Evolutionary conservation across 2,888 invertebrate species (phyloP).

Genomic region (Megaustenia siamemsis): DNA sequence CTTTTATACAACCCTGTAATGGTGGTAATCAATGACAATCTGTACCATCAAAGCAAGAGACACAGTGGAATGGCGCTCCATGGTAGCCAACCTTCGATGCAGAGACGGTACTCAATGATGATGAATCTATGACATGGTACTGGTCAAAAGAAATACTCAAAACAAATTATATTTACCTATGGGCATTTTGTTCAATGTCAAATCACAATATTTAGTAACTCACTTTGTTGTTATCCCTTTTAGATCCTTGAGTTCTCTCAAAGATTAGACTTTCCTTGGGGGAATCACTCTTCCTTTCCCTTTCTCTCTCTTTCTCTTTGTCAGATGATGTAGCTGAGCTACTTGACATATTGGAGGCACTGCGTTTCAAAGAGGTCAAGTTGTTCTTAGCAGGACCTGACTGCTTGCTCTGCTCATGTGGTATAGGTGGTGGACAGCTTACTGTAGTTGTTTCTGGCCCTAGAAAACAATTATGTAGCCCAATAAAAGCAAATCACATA

Average conservation of each 20-base stretch:
- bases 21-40: too few species aligned
- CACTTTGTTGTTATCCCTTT: constrained; percentile 60
- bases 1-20: too few species aligned
- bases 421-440: constrained; percentile 76
- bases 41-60: too few species aligned
- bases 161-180: too few species aligned
- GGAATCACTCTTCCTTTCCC: constrained; percentile 74
- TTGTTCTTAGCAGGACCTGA: constrained; percentile 76
- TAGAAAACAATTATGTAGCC: not conserved
- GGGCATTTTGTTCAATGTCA: too few species aligned
- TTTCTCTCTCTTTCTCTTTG: constrained; percentile 66
- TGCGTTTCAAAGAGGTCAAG: constrained; percentile 79
- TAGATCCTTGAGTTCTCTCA: constrained; percentile 56
- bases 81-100: too few species aligned
- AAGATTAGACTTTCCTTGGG: constrained; percentile 66
- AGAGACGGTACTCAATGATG: too few species aligned
- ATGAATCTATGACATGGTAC: too few species aligned
- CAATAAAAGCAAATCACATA: not conserved
- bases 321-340: constrained; percentile 67
- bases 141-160: too few species aligned
- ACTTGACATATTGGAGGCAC: constrained; percentile 77
- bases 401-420: constrained; percentile 79
- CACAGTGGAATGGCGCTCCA: too few species aligned
- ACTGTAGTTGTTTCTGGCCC: not conserved
- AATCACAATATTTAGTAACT: too few species aligned